Conservation (phyloP, 2,888 invertebrate genomes). For the Chymomyza procnemis region DNA sequence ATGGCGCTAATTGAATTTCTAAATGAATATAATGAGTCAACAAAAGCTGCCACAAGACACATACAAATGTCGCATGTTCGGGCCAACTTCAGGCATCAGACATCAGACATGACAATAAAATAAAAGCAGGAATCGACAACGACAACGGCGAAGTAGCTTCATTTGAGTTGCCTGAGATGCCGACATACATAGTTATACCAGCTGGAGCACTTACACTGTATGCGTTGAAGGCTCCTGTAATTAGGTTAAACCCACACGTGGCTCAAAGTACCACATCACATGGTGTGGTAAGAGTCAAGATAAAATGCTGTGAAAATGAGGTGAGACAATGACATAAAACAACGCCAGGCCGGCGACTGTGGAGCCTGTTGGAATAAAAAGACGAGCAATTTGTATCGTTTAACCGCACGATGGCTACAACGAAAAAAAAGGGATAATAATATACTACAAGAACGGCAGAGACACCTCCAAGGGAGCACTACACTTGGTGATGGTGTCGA, state of each 20-base stretch:
- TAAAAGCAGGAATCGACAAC: conserved; percentile 11
- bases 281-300: conserved; percentile 39
- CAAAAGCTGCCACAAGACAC: conserved; percentile 10
- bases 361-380: conserved; percentile 51
- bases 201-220: neutral
- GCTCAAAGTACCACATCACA: conserved; percentile 27
- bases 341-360: conserved; percentile 34
- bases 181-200: neutral
- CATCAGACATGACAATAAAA: neutral
- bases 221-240: conserved; percentile 27
- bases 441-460: conserved; percentile 26
- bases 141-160: conserved; percentile 18
- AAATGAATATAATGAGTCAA: conserved; percentile 64
- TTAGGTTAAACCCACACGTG: conserved; percentile 66
- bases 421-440: conserved; percentile 36
- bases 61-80: neutral
- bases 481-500: conserved; percentile 39
- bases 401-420: conserved; percentile 63
- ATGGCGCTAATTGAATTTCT: conserved; percentile 65
- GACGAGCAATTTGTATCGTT: conserved; percentile 66
- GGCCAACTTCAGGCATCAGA: neutral
- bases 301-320: conserved; percentile 56
- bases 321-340: conserved; percentile 64
- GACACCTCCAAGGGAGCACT: neutral
- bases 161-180: neutral